Evolutionary conservation across 2,888 invertebrate genomes (phyloP).

Genomic region (Zonitis immaculata): DNA sequence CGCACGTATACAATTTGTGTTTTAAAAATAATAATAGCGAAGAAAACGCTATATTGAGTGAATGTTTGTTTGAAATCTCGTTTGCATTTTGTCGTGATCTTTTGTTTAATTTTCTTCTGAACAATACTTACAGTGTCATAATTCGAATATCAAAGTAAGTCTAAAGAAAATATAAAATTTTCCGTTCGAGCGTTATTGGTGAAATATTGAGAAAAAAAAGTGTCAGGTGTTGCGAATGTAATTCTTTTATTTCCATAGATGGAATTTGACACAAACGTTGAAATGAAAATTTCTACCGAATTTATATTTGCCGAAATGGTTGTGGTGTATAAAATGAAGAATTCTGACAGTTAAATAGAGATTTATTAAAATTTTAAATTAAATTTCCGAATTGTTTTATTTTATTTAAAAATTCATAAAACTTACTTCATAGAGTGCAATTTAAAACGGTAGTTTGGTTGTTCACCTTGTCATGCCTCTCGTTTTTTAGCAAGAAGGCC

Average conservation of each 20-base stretch:
- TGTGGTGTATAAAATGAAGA: not conserved
- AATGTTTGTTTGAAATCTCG: not conserved
- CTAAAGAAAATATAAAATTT: slow-evolving; percentile 9
- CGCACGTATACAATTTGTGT: not conserved
- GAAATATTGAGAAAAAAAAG: slow-evolving; percentile 8
- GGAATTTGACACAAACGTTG: not conserved
- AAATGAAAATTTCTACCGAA: slow-evolving; percentile 1
- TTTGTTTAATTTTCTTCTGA: not conserved
- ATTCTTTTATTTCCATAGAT: not conserved
- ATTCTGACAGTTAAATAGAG: not conserved
- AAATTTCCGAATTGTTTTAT: not conserved
- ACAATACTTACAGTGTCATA: not conserved
- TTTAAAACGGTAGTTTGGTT: not conserved
- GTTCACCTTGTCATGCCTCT: slow-evolving; percentile 7
- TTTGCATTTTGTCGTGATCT: not conserved
- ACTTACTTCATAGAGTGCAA: not conserved
- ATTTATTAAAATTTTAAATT: not conserved
- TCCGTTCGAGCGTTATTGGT: not conserved
- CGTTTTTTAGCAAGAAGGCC: slow-evolving; percentile 6
- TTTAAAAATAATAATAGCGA: not conserved
- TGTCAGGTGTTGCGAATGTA: slow-evolving; percentile 17
- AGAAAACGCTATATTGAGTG: too few relatives aligned
- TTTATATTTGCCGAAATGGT: not conserved
- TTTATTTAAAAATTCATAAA: not conserved
- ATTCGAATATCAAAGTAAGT: slow-evolving; percentile 10